Base-by-base conservation (phyloP, 2,797 vertebrate genomes). In the Enoplosus armatus region DNA sequence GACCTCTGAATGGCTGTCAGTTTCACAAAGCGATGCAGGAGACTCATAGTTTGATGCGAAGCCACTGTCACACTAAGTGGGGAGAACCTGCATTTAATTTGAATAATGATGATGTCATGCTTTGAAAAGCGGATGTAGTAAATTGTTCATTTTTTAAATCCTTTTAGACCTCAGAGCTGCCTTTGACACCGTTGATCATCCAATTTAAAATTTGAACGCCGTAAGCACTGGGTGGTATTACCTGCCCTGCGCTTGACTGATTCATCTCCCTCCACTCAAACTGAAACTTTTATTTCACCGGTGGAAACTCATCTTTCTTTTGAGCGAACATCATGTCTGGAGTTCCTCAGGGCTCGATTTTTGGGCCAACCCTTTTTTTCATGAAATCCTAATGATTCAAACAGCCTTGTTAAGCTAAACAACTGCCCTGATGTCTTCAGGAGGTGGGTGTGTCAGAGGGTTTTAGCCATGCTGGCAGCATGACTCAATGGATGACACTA, bases 41-140 rank as follows among this genome's bases (percentile, higher is more conserved):
- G 67, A 82, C 77, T 55, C 37, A 33, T 33, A 47, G 68, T 79
- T 73, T 83, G 80, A 86, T 75, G 63, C 64, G 56, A 82, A 68
- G 54, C 59, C 8, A 41, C 82, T 74, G 70, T 63, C 80, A 87
- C 70, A 69, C 61, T 84, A 72, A 77, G 69, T 76, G 61, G 33
- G 47, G 35, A 71, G 53, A 83, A 47, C 53, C 63, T 80, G 75
- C 84, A 85, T 90, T 89, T 87, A 87, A 86, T 92, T 74, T 89
- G 61, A 92, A 88, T 87, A 85, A 91, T 80, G 85, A 92, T 85
- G 83, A 90, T 86, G 88, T 80, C 70, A 78, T 80, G 89, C 77
- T 77, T 82, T 89, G 79, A 91, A 85, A 85, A 82, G 86, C 53
- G 0, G 75, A 84, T 86, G 76, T 70, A 87, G 78, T 67, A 91